phyloP scores from a whole-genome alignment of 2,113 vertebrate genomes.

The Xiphorhynchus elegans region DNA sequence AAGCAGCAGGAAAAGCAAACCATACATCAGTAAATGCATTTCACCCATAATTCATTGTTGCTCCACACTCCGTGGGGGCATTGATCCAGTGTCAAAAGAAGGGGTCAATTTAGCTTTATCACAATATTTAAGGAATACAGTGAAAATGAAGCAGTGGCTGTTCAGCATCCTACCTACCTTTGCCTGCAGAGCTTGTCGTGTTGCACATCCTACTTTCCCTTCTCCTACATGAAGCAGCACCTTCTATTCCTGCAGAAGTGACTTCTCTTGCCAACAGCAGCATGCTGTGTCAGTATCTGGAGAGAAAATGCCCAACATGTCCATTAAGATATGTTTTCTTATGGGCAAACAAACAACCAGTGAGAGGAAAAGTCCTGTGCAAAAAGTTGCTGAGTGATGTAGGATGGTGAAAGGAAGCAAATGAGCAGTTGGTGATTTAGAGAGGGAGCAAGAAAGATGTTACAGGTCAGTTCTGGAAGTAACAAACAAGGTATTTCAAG shows the following conservation, averaged over 20 bases:
- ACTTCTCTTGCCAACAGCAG: background rate
- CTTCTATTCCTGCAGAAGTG: background rate
- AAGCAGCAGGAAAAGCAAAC: background rate
- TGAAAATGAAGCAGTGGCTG: background rate
- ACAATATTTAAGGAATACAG: background rate
- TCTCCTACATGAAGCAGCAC: fast-evolving
- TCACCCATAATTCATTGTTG: background rate
- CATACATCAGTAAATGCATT: background rate
- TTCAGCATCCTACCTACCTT: background rate
- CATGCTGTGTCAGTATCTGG: fast-evolving
- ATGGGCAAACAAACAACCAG: background rate
- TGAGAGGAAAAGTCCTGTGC: slow-evolving; percentile 3
- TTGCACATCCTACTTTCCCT: background rate
- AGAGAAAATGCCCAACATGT: background rate
- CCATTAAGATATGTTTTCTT: slow-evolving; percentile 24
- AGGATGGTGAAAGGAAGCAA: background rate
- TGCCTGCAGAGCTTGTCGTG: background rate
- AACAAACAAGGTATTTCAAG: slow-evolving; percentile 2
- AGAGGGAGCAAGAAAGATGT: background rate
- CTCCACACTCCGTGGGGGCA: background rate
- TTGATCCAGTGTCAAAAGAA: background rate
- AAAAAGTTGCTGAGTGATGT: slow-evolving; percentile 37
- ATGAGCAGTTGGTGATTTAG: background rate
- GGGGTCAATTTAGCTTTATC: background rate
- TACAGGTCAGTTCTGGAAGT: background rate